Evolutionary conservation across 2,797 vertebrate genomes (phyloP), one percentile per base, ranked within the genome.

Genomic region (Synanceia verrucosa): DNA sequence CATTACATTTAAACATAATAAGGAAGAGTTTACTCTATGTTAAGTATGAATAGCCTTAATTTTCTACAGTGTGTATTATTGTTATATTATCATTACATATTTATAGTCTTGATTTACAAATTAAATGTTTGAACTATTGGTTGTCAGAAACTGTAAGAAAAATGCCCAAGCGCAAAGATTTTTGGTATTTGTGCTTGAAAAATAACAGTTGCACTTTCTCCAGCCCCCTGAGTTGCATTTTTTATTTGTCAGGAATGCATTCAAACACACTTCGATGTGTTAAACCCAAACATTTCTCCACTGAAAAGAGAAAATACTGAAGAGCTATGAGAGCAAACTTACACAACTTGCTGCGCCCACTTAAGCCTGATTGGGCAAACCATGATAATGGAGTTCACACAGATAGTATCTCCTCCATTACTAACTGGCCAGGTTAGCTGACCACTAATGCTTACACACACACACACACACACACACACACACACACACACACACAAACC

Each of bases 391-490:
- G 47, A 46, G 73, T 67, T 47, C 68, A 39, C 60, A 57, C 19
- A 60, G 75, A 79, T 71, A 36, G 4, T 3, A 69, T 78, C 70
- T 81, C 56, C 56, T 48, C 46, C 33, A 31, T 73, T 71, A 66
- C 44, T 56, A 71, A 82, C 28, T 64, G 18, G 46, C n/a, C 46
- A 59, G 21, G 60, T 70, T 47, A 70, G 58, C 57, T 36, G 43
- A 29, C 65, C 5, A 24, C 63, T 14, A 1, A 50, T 12, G 47
- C 61, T 41, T 16, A 48, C 4, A 48, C 43, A 53, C 48, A 52
- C 43, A 65, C 57, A 37, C 61, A 59, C 19, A 34, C 61, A 59
- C 44, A 41, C 44, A 67, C 31, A 26, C 43, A 68, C 44, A 33
- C 57, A 37, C 55, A 39, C 24, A 50, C 24, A 28, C 28, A 51